A percentile compares a stretch with the other conserved stretches of the same genome.
Evolutionary conservation across 2,797 vertebrate genomes (phyloP).

Genomic region (Hemitrygon akajei): DNA sequence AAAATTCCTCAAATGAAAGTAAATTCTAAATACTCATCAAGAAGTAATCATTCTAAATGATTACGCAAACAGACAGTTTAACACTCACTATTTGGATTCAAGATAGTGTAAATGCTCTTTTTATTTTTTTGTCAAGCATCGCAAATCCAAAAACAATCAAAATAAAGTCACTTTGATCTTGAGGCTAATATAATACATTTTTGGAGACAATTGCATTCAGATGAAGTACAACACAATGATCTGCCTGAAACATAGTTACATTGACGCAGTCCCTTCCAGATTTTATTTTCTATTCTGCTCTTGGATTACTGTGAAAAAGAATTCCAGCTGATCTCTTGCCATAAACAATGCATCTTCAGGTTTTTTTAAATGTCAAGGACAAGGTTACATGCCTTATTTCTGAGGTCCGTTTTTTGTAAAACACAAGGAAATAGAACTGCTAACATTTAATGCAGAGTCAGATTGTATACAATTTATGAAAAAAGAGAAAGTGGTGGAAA

Average conservation of each 20-base stretch:
- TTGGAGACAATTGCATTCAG: neutral
- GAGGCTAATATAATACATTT: neutral
- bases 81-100: no score
- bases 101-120: neutral
- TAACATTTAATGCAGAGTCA: neutral
- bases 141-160: neutral
- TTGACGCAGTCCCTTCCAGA: conserved; percentile 31
- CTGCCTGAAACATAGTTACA: conserved; percentile 9
- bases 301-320: neutral
- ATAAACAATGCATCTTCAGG: neutral
- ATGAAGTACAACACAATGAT: neutral
- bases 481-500: neutral
- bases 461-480: neutral
- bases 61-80: no score
- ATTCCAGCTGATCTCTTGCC: neutral
- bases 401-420: neutral
- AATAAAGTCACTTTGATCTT: neutral
- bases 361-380: neutral
- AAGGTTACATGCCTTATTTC: neutral
- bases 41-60: no score
- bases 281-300: conserved; percentile 27
- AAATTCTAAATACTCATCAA: no score
- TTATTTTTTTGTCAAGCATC: neutral
- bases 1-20: no score
- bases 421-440: neutral